Evolutionary conservation across 1,140 invertebrate species (phyloP).

Genomic region (Drosophila punjabiensis): DNA sequence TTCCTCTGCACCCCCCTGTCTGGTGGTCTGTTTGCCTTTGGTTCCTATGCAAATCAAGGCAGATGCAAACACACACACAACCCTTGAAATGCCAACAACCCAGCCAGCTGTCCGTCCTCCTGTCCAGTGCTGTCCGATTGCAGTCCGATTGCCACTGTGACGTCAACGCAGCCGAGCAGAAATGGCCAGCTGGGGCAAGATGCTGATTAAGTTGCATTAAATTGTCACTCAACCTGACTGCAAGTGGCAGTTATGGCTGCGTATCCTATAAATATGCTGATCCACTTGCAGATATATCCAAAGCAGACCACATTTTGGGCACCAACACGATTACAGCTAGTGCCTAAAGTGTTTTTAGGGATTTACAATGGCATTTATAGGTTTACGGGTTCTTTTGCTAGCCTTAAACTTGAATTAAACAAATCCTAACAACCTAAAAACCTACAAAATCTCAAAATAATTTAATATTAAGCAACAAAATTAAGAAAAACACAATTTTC

Average conservation of each 20-base stretch:
- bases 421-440: no score
- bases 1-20: background rate
- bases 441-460: background rate
- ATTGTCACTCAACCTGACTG: conserved; percentile 52
- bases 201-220: conserved; percentile 71
- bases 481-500: background rate
- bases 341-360: background rate
- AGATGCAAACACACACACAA: conserved; percentile 14
- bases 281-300: background rate
- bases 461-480: background rate
- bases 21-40: background rate
- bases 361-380: background rate
- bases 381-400: no score
- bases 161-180: conserved; percentile 59
- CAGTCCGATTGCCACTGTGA: conserved; percentile 39
- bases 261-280: conserved; percentile 25
- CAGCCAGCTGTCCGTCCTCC: conserved; percentile 2
- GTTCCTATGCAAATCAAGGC: conserved; percentile 21
- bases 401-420: no score
- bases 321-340: conserved; percentile 2
- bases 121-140: conserved; percentile 36
- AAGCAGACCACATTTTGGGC: conserved; percentile 3
- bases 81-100: conserved; percentile 9
- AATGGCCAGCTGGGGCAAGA: conserved; percentile 38
- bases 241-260: conserved; percentile 35